Base-by-base conservation (phyloP, 2,797 vertebrate species). In the Notolabrus celidotus region DNA sequence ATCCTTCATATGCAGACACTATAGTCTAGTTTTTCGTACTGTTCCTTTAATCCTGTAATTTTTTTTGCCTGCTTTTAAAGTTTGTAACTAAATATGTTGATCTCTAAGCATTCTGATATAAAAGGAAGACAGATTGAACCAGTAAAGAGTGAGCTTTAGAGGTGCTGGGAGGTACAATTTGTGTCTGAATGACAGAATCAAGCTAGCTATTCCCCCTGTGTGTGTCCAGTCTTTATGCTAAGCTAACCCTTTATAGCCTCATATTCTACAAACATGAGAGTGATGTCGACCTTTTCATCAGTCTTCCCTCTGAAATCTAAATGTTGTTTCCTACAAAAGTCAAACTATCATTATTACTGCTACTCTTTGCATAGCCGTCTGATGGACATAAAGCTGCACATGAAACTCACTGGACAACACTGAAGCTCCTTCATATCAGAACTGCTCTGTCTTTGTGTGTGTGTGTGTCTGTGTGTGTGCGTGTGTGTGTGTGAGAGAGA, bases 351-450 rank as follows among this genome's bases (percentile, higher is more conserved):
- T 16, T 64, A 14, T 51, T 7, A 41, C 16, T 38, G 7, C 43
- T 23, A 49, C 43, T 53, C 43, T 71, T 41, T 73, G 25, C 47
- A 6, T 57, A 49, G 20, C 45, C n/a, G 10, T 10, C 15, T 64
- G 43, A 61, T 72, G 15, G 1, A 46, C 42, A 57, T 38, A 16
- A 82, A 78, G 47, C 69, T 87, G 65, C 74, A 80, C 67, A 64
- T 46, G 27, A 67, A 77, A 60, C n/a, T 67, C 46, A 66, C 54
- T 75, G 41, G 5, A 55, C 67, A 45, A 84, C 85, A 82, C 74
- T 84, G 67, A 83, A 85, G 58, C 84, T 74, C 57, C 43, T 67
- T 71, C 59, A 39, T 74, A 66, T 75, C 64, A 75, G 61, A 72
- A 73, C 63, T 57, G 2, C 65, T 60, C 15, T 65, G 65, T 50